These are phyloP conservation scores for Delichon dasypus DNA, from an alignment of 2,797 vertebrate genomes.

Conservation along the genomic window DNA sequence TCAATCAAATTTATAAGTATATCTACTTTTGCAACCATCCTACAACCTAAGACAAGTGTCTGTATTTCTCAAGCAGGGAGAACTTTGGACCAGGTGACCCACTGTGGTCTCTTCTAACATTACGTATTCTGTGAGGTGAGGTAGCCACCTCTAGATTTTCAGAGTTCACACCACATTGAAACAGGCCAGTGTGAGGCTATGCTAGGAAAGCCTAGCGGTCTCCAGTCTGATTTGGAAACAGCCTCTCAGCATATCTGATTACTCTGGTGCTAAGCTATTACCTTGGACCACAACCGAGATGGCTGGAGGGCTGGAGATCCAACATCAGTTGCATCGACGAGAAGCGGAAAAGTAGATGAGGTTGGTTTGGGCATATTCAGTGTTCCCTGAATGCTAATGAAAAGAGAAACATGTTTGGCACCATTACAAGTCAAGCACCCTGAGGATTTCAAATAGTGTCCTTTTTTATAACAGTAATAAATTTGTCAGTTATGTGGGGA, in stretches of 20 bases:
- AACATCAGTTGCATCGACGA: background rate
- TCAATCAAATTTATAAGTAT: background rate
- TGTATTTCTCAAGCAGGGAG: background rate
- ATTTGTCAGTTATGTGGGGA: constrained; percentile 62
- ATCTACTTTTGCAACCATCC: background rate
- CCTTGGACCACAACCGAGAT: background rate
- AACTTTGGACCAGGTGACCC: background rate
- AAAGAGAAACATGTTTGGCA: constrained; percentile 37
- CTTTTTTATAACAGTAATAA: constrained; percentile 65
- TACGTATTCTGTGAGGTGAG: background rate
- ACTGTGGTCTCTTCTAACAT: background rate
- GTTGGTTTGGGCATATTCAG: background rate
- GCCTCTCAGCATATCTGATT: background rate
- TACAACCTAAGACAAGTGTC: background rate
- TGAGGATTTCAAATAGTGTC: constrained; percentile 51
- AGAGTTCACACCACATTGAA: background rate
- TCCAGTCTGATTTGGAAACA: background rate
- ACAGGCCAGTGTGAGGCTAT: background rate
- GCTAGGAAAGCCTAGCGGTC: background rate
- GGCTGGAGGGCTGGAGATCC: background rate
- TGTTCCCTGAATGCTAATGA: constrained; percentile 36
- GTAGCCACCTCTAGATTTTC: background rate
- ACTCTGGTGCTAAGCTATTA: background rate
- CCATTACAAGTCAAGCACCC: constrained; percentile 2
- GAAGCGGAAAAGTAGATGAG: background rate